Percentiles rank a stretch among this genome's conserved stretches.
Evolutionary conservation across 2,113 vertebrate genomes (phyloP).

Genomic region (Misgurnus anguillicaudatus): DNA sequence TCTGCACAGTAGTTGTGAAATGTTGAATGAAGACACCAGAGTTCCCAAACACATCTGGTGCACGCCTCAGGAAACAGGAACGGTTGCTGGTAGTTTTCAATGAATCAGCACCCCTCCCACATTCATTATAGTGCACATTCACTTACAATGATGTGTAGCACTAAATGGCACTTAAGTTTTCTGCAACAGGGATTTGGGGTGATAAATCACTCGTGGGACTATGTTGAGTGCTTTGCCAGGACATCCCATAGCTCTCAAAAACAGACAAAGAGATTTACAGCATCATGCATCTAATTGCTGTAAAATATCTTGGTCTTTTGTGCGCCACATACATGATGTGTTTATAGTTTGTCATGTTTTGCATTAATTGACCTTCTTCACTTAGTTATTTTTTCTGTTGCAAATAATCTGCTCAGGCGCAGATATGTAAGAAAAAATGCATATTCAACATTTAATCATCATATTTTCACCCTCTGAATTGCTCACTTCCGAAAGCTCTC

Average conservation of each 20-base stretch:
- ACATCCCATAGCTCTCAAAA: not conserved
- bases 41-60: not conserved
- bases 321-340: too few relatives aligned
- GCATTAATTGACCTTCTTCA: too few relatives aligned
- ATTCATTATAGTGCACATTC: not conserved
- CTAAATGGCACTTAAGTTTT: not conserved
- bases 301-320: too few relatives aligned
- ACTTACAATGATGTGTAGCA: not conserved
- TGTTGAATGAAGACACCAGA: slow-evolving; percentile 4
- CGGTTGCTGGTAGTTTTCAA: slow-evolving; percentile 57
- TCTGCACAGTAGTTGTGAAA: not conserved
- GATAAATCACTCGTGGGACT: not conserved
- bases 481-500: not conserved
- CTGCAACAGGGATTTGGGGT: not conserved
- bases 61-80: slow-evolving; percentile 20
- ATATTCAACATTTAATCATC: not conserved
- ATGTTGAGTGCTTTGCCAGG: not conserved
- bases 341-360: too few relatives aligned
- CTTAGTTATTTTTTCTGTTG: too few relatives aligned
- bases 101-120: slow-evolving; percentile 39
- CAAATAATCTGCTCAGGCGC: too few relatives aligned
- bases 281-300: not conserved
- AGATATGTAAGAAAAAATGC: too few relatives aligned
- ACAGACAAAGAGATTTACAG: not conserved
- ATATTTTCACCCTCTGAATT: not conserved